Conservation (phyloP, 2,888 invertebrate species). For the Meiosimyza decipiens region DNA sequence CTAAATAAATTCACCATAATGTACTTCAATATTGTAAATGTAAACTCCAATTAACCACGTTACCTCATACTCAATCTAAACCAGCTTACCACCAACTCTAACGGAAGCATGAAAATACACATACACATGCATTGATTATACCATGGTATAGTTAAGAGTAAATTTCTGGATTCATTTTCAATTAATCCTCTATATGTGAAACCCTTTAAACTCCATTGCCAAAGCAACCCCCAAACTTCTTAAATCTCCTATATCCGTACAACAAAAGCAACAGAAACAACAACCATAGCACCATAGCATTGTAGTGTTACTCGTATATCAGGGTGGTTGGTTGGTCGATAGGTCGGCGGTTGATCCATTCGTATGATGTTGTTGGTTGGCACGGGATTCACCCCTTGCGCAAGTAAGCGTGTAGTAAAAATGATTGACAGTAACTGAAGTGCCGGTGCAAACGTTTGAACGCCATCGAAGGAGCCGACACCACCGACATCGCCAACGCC, state of each 20-base stretch:
- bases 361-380: no score
- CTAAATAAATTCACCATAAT: no score
- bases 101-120: background rate
- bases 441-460: slow-evolving; percentile 19
- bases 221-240: no score
- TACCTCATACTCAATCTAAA: slow-evolving; percentile 13
- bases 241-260: no score
- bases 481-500: slow-evolving; percentile 8
- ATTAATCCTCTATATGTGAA: slow-evolving; percentile 20
- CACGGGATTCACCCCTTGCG: no score
- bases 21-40: background rate
- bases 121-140: background rate
- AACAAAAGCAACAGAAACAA: no score
- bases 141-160: background rate
- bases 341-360: no score
- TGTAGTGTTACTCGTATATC: no score
- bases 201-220: slow-evolving; percentile 17
- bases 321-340: no score
- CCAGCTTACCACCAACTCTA: background rate
- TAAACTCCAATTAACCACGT: slow-evolving; percentile 11
- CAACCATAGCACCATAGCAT: no score
- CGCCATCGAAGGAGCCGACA: background rate
- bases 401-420: slow-evolving; percentile 15
- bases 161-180: slow-evolving; percentile 27
- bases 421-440: slow-evolving; percentile 21